phyloP scores from a whole-genome alignment of 2,888 invertebrate genomes.

The Megaustenia siamemsis region DNA sequence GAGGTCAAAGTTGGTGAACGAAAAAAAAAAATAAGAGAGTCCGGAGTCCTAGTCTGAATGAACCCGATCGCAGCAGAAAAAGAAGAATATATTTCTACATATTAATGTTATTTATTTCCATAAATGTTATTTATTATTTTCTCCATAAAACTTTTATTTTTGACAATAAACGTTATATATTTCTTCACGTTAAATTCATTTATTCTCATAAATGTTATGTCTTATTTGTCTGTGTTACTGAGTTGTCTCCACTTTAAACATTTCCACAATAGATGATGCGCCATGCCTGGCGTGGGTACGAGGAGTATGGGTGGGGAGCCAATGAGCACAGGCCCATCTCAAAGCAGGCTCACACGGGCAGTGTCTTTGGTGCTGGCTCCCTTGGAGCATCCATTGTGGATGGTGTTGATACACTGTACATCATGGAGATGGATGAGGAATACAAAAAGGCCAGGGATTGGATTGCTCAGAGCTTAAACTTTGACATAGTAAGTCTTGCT shows the following conservation, averaged over 20 bases:
- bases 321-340: slow-evolving; percentile 97
- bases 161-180: no score
- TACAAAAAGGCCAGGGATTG: slow-evolving; percentile 95
- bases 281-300: slow-evolving; percentile 98
- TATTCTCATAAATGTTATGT: no score
- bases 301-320: slow-evolving; percentile 98
- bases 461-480: slow-evolving; percentile 81
- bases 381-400: slow-evolving; percentile 95
- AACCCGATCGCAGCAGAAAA: no score
- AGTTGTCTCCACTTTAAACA: not conserved
- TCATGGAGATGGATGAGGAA: slow-evolving; percentile 97
- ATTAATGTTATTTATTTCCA: no score
- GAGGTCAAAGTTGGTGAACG: no score
- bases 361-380: slow-evolving; percentile 84
- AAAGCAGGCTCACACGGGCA: slow-evolving; percentile 92
- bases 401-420: slow-evolving; percentile 95
- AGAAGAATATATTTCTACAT: no score
- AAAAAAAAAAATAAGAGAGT: no score
- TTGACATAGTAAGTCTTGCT: slow-evolving; percentile 73
- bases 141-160: no score
- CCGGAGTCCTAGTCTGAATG: no score
- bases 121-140: no score
- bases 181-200: no score
- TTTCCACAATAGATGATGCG: slow-evolving; percentile 93
- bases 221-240: no score